phyloP scores from a whole-genome alignment of 2,888 invertebrate species.

The Candidula unifasciata region DNA sequence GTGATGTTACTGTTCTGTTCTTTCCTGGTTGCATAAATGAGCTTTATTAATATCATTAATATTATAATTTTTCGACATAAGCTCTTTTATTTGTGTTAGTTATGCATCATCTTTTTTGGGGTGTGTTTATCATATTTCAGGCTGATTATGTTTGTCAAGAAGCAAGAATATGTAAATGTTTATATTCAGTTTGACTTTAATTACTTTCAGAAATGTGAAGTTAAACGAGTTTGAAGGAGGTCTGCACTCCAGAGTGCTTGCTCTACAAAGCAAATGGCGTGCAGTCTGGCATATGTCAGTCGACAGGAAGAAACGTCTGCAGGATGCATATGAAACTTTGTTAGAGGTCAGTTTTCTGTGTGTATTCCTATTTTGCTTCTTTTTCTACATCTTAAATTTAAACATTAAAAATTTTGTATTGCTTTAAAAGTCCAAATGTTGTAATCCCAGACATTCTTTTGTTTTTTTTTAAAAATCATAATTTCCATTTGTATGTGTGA shows the following conservation, averaged over 20 bases:
- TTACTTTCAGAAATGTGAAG: conserved; percentile 67
- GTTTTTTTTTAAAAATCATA: too few species aligned
- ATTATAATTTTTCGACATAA: too few species aligned
- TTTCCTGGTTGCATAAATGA: too few species aligned
- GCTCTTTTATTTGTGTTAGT: too few species aligned
- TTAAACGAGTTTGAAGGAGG: conserved; percentile 72
- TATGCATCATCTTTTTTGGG: too few species aligned
- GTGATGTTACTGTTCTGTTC: too few species aligned
- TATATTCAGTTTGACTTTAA: conserved; percentile 4
- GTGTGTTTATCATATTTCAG: too few species aligned
- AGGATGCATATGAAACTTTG: conserved; percentile 75
- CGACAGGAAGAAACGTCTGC: conserved; percentile 76
- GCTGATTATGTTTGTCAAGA: too few species aligned
- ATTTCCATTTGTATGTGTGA: too few species aligned
- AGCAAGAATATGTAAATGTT: background rate
- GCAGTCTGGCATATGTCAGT: conserved; percentile 77
- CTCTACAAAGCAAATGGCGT: conserved; percentile 76
- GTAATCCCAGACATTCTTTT: too few species aligned
- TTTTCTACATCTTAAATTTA: background rate
- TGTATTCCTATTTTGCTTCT: background rate
- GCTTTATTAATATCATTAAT: too few species aligned
- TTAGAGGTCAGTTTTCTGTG: conserved; percentile 68
- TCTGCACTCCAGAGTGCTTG: conserved; percentile 71
- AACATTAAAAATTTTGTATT: background rate
- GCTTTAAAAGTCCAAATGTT: too few species aligned